A percentile compares a stretch with the other conserved stretches of the same genome.
These are phyloP conservation scores for Chirona hameri DNA, from an alignment of 2,888 invertebrate genomes.

Conservation along the genomic window DNA sequence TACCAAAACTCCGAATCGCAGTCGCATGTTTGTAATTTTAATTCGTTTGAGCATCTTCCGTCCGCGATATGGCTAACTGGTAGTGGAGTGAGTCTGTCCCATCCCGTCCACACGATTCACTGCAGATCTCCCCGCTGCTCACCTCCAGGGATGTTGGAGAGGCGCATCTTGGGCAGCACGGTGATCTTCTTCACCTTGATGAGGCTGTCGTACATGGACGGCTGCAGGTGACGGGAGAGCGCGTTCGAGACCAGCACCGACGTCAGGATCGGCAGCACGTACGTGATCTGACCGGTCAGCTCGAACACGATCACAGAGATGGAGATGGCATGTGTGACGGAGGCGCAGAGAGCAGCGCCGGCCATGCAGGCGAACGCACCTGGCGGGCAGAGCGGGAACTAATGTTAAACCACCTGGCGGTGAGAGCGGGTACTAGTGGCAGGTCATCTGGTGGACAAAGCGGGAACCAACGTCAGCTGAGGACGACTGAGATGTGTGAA, in stretches of 20 bases:
- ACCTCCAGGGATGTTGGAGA: conserved; percentile 57
- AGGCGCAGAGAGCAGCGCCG: conserved; percentile 92
- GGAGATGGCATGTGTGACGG: conserved; percentile 95
- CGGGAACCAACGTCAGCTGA: too few relatives aligned
- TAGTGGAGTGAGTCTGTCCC: too few relatives aligned
- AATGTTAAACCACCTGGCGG: background rate
- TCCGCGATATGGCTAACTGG: too few relatives aligned
- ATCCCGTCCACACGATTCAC: too few relatives aligned
- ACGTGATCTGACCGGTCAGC: conserved; percentile 97
- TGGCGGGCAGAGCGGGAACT: conserved; percentile 24
- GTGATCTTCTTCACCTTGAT: conserved; percentile 96
- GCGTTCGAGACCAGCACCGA: conserved; percentile 94
- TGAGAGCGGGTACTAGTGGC: too few relatives aligned
- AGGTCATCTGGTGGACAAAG: too few relatives aligned
- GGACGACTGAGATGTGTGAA: too few relatives aligned
- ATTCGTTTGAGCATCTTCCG: too few relatives aligned
- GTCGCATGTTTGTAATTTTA: too few relatives aligned
- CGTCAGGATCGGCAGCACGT: conserved; percentile 93
- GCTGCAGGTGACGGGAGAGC: conserved; percentile 86
- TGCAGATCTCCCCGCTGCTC: background rate
- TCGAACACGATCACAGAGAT: conserved; percentile 97
- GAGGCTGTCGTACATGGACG: conserved; percentile 97
- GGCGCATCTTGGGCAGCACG: conserved; percentile 89
- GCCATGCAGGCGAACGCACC: conserved; percentile 61
- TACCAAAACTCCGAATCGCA: too few relatives aligned